Conservation (phyloP, 2,888 invertebrate species). For the Lymantria monacha region DNA sequence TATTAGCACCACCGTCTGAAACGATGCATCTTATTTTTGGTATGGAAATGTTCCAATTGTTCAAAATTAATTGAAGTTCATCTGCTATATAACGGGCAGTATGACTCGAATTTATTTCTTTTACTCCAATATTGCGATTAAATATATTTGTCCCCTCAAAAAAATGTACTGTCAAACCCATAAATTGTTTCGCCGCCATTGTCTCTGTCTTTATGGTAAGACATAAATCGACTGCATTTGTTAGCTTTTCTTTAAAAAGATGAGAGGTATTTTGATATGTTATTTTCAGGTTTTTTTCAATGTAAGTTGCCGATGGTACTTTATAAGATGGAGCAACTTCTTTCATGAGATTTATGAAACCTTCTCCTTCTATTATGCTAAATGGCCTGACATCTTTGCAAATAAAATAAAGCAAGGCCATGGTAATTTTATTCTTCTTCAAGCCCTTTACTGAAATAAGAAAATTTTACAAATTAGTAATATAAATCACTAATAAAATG, state of each 20-base stretch:
- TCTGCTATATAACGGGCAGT: neutral
- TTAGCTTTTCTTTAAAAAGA: slow-evolving; percentile 3
- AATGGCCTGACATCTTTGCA: slow-evolving; percentile 13
- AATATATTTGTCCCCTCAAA: neutral
- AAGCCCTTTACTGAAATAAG: neutral
- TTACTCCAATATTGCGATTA: neutral
- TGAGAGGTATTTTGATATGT: neutral
- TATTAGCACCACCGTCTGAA: neutral
- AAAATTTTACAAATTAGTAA: too few relatives aligned
- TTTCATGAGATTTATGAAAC: slow-evolving; percentile 11
- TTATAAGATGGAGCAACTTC: slow-evolving; percentile 2
- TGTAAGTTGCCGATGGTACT: neutral
- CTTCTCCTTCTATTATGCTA: slow-evolving; percentile 11
- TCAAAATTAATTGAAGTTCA: neutral
- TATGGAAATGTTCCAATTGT: neutral
- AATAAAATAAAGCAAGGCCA: slow-evolving; percentile 10
- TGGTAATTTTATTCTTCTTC: slow-evolving; percentile 10
- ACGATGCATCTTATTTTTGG: neutral
- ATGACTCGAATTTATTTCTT: neutral
- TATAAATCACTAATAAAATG: too few relatives aligned
- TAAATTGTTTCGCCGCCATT: neutral
- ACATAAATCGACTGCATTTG: neutral
- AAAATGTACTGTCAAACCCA: neutral
- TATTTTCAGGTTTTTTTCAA: neutral
- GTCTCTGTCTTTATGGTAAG: neutral